These are phyloP conservation scores for Sitta carolinensis DNA, from an alignment of 2,797 vertebrate species.

Conservation along the genomic window DNA sequence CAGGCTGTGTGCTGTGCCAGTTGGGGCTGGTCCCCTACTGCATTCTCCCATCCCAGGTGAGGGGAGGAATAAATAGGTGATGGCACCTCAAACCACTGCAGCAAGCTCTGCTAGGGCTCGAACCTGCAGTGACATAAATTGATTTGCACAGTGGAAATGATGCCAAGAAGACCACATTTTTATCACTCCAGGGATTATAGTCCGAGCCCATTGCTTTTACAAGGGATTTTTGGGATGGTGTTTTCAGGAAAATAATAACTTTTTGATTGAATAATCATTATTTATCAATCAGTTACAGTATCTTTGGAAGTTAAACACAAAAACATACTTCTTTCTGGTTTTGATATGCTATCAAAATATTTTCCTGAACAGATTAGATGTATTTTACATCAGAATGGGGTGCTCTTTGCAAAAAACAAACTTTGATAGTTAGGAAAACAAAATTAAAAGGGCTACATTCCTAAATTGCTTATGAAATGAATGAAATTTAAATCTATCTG, in stretches of 20 bases:
- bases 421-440: not conserved
- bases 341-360: not conserved
- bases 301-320: not conserved
- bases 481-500: not conserved
- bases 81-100: not conserved
- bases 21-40: not conserved
- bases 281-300: not conserved
- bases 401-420: not conserved
- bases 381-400: not conserved
- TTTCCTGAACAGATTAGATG: not conserved
- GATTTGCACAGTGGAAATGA: not conserved
- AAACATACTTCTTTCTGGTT: not conserved
- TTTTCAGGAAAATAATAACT: not conserved
- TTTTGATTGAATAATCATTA: not conserved
- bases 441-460: not conserved
- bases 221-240: not conserved
- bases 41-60: not conserved
- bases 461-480: not conserved
- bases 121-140: not conserved
- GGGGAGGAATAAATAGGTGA: not conserved
- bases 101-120: not conserved
- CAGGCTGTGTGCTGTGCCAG: not conserved
- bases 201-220: not conserved
- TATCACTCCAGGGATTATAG: not conserved
- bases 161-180: not conserved